A percentile compares a stretch with the other conserved stretches of the same genome.
phyloP scores from a whole-genome alignment of 2,888 invertebrate species.

The Eupithecia tripunctaria region DNA sequence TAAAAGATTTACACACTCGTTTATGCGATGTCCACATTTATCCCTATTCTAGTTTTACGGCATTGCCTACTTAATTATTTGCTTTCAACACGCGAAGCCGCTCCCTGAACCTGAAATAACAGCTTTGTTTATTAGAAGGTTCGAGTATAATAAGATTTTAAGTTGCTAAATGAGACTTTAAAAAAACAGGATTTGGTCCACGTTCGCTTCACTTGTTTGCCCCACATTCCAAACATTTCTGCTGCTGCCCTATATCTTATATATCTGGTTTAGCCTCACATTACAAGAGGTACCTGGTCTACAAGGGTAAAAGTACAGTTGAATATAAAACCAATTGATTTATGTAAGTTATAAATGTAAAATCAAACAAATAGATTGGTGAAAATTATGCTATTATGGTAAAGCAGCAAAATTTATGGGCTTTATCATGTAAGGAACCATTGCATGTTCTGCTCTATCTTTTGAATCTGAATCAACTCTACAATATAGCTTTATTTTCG shows the following conservation, averaged over 20 bases:
- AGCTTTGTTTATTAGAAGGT: neutral
- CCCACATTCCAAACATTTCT: no score
- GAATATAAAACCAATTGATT: no score
- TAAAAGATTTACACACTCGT: slow-evolving; percentile 12
- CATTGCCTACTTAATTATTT: neutral
- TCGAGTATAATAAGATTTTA: neutral
- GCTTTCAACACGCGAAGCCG: neutral
- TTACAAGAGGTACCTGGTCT: no score
- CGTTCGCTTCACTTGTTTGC: no score
- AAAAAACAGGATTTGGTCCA: no score
- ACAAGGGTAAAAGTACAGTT: no score
- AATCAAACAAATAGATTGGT: neutral
- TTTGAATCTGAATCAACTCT: neutral
- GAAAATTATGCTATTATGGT: neutral
- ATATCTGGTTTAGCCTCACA: no score
- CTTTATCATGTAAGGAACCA: neutral
- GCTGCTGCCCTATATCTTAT: no score
- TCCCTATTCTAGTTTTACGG: neutral
- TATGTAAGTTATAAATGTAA: neutral
- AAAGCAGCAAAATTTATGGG: neutral
- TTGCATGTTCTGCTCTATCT: neutral
- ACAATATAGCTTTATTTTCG: neutral
- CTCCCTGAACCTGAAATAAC: neutral
- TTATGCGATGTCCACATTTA: neutral
- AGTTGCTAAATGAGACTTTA: no score